Conservation (phyloP, 2,797 vertebrate genomes). For the Valencia hispanica region DNA sequence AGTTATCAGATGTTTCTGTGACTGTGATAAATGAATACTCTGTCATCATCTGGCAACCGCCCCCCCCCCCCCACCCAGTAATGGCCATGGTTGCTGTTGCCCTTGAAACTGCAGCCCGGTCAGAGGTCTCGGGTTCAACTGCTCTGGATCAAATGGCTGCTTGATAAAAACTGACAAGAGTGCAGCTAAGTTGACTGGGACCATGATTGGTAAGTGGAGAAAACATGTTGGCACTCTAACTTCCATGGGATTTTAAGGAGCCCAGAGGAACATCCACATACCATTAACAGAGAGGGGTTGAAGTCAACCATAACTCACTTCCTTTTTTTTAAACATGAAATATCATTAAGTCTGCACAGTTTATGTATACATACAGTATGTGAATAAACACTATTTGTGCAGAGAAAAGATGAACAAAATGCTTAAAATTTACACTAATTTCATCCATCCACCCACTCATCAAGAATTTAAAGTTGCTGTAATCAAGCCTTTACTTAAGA, state of each 20-base stretch:
- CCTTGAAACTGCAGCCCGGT: constrained; percentile 46
- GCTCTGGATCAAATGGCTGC: constrained; percentile 55
- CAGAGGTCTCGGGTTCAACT: constrained; percentile 59
- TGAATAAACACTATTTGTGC: background rate
- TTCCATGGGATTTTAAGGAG: background rate
- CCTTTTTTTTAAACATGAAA: background rate
- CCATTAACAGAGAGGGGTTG: background rate
- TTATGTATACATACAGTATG: background rate
- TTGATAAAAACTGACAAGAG: constrained; percentile 51
- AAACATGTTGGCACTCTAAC: constrained; percentile 7
- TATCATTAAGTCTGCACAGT: background rate
- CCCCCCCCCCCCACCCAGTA: constrained; percentile 50
- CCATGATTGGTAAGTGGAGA: constrained; percentile 4
- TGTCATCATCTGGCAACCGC: constrained; percentile 52
- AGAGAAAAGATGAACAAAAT: background rate
- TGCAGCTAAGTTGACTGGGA: background rate
- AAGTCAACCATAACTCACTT: background rate
- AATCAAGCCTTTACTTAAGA: too few species aligned
- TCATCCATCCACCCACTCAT: too few species aligned
- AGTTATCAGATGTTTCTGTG: constrained; percentile 41
- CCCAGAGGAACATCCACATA: background rate
- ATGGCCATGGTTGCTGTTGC: constrained; percentile 52
- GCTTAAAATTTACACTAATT: background rate
- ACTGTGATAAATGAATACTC: constrained; percentile 75
- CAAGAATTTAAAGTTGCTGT: too few species aligned